These are phyloP conservation scores for Aegithalos caudatus DNA, from an alignment of 2,113 vertebrate species.

Conservation along the genomic window DNA sequence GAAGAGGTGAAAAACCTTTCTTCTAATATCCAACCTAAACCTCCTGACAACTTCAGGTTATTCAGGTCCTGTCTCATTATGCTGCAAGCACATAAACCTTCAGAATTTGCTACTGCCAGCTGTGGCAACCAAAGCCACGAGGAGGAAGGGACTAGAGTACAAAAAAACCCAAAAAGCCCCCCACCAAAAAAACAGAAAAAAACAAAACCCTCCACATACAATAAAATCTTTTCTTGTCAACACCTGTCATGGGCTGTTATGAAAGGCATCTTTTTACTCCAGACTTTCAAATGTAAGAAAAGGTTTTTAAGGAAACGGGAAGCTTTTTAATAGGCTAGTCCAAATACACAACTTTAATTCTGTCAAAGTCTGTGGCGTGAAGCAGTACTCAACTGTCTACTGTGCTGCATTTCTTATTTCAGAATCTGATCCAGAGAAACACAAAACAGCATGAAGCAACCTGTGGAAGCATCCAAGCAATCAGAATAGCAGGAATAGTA, in stretches of 20 bases:
- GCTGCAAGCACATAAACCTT: neutral
- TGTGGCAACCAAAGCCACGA: neutral
- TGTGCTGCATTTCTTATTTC: neutral
- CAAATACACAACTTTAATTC: neutral
- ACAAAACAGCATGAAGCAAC: neutral
- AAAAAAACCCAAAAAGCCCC: too few species aligned
- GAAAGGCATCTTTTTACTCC: neutral
- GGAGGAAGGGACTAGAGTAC: rapidly evolving
- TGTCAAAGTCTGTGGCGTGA: neutral
- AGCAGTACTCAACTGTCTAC: neutral
- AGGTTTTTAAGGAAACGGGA: neutral
- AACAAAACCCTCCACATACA: neutral
- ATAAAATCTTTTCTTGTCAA: neutral
- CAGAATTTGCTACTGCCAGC: neutral
- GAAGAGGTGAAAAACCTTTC: neutral
- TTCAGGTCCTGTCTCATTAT: neutral
- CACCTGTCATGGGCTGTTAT: neutral
- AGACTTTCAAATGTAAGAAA: neutral
- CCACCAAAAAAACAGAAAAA: neutral
- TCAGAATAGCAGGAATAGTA: neutral
- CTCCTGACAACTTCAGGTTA: rapidly evolving
- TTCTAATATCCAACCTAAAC: neutral
- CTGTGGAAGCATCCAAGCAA: neutral
- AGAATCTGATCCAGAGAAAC: neutral
- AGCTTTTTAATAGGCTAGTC: neutral